Base-by-base conservation (phyloP, 2,113 vertebrate species). In the Ornithorhynchus anatinus region DNA sequence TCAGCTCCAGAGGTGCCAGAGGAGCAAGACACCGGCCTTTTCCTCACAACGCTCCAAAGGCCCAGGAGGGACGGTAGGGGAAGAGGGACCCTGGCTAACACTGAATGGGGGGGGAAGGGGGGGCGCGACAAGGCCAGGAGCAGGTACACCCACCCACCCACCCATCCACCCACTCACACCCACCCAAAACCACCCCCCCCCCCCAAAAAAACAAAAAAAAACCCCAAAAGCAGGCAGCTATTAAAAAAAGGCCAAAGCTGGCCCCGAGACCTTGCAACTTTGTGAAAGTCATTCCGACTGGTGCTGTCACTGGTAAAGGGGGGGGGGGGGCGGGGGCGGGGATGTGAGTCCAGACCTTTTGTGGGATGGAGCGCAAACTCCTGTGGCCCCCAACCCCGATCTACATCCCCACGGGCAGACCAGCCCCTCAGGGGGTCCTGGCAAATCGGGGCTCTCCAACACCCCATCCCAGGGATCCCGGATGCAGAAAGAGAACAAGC, bases 201-300 rank as follows among this genome's bases (percentile, higher is more conserved):
- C n/a, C n/a, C n/a, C n/a, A 72, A 78, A 77, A 63, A 22, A 37
- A 75, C 76, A 85, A 87, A 81, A 79, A 83, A 81, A 84, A 73
- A 48, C n/a, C n/a, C n/a, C 40, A 45, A 72, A 71, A 53, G 59
- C 38, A 60, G 69, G 61, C n/a, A 58, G 75, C 61, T 67, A 4
- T 5, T n/a, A n/a, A 67, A 39, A 47, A 52, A 3, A 4, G 62
- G 43, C 65, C 42, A 10, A 9, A 5, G 2, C 10, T 9, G 51
- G 44, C 61, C 70, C 43, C 29, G 51, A 29, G 23, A 57, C 69
- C 35, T n/a, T n/a, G n/a, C n/a, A n/a, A n/a, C n/a, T n/a, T n/a
- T n/a, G n/a, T n/a, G n/a, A n/a, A n/a, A 40, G 59, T 29, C 38
- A 31, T 12, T 17, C 23, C 2, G 5, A 15, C 20, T 36, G 50